phyloP scores from a whole-genome alignment of 64 coral and sea anemone species.

The Trachythela sp. region DNA sequence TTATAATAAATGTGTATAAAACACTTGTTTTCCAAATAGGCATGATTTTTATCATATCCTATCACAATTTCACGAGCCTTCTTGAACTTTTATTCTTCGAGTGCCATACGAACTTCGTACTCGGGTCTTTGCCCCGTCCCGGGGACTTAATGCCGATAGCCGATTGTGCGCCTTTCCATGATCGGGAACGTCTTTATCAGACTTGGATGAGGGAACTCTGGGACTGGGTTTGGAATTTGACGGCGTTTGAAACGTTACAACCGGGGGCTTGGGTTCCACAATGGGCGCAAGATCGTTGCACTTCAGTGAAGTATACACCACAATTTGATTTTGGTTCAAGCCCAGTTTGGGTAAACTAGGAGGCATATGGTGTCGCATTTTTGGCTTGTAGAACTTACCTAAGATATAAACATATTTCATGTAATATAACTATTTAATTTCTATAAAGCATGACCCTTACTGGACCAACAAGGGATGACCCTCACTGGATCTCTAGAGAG shows the following conservation, averaged over 20 bases:
- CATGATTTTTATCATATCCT: neutral
- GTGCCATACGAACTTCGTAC: neutral
- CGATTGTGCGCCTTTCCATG: neutral
- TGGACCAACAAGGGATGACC: no score
- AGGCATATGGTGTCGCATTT: constrained; percentile 61
- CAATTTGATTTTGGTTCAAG: constrained; percentile 83
- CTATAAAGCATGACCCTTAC: no score
- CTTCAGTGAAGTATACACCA: constrained; percentile 85
- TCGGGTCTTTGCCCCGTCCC: neutral
- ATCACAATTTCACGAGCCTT: neutral
- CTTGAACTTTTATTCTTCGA: neutral
- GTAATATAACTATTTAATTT: constrained; percentile 35
- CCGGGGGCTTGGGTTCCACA: constrained; percentile 71
- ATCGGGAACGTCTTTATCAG: neutral
- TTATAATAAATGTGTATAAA: neutral
- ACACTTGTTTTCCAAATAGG: neutral
- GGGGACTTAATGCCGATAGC: neutral
- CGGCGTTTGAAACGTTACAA: neutral
- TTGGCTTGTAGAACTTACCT: constrained; percentile 88
- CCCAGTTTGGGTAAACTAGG: constrained; percentile 66
- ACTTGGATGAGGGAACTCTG: neutral
- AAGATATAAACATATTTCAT: constrained; percentile 60
- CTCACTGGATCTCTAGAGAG: no score
- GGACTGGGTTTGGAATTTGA: neutral
- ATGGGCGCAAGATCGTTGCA: constrained; percentile 75